Base-by-base conservation (phyloP, 2,888 invertebrate genomes). In the Ethmia dodecea region DNA sequence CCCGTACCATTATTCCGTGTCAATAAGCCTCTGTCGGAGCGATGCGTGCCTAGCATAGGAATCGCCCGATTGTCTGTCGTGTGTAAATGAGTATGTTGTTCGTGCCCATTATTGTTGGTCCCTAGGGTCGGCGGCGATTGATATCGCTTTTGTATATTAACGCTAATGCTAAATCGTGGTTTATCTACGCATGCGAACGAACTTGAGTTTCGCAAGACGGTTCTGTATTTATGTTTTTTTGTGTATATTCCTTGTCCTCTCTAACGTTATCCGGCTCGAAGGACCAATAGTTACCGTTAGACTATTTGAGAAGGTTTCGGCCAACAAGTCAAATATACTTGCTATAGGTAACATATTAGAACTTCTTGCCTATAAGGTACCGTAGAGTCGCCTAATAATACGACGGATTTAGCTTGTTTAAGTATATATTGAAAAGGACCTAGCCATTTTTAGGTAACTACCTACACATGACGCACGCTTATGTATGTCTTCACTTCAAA, bases 51-150 rank as follows among this genome's bases (percentile, higher is more conserved):
- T 60, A 52, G 79, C 69, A 70, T 80, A 67, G 55, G 60, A 71
- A 76, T 66, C 59, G 62, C 45, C 50, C 59, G 66, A 65, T 70
- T 65, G 66, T 62, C 52, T 58, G 47, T 53, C 58, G 59, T 61
- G 70, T 69, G 69, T 70, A 64, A 69, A 80, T 74, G 69, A 69
- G 68, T 70, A 73, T 76, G 72, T 78, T 77, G n/a, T n/a, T 76
- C 73, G 70, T 73, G 69, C 62, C 71, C 61, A 58, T 62, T 66
- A 66, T 68, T 71, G 64, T 76, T 73, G 70, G 66, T 68, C 71
- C 63, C 63, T 47, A 52, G 66, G 68, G 69, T 52, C 52, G 61
- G 57, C 49, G 60, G 55, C 49, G 70, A 76, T 74, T 74, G 64
- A 65, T 71, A 74, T 73, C 66, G 3, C n/a, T n/a, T 13, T 24